Evolutionary conservation across 2,113 vertebrate genomes (phyloP), one percentile per base, ranked within the genome.

Genomic region (Callionymus lyra): DNA sequence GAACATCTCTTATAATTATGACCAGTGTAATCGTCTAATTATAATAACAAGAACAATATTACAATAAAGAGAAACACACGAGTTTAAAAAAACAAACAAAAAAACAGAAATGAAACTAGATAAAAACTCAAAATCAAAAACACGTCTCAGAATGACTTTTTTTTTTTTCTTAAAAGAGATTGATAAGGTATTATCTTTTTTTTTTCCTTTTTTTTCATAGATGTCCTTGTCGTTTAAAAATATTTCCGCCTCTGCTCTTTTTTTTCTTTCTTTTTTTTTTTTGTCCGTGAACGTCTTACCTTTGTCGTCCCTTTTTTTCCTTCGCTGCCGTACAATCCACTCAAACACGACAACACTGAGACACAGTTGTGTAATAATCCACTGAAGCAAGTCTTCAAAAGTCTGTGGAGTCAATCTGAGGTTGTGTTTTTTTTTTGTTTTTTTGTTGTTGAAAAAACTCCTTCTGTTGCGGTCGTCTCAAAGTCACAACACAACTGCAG

Each of bases 11-110:
- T 72, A 80, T 81, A 81, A 82, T 81, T 76, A 76, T 81, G 82
- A 84, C 81, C 73, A 80, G 72, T 80, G 75, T 81, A 82, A 79
- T 84, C 74, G 77, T 76, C 84, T 85, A 85, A 86, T 85, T 75
- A 86, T 77, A 85, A 84, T 83, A 85, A 84, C 80, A 86, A 82
- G 81, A 87, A 87, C 83, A 87, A 85, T 86, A 87, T 80, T 83
- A 87, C 84, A 87, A 84, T 82, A 80, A 85, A 86, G 76, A 82
- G 80, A 87, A n/a, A 82, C 82, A 85, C 78, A 82, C 62, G 76
- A 76, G 76, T 79, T 73, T 49, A 72, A 81, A 77, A 81, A 68
- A 63, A 53, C 54, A 46, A 39, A 69, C 64, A 72, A 72, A 55
- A 76, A 46, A 39, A 69, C 64, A 72, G 72, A 55, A 76, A 78